These are phyloP conservation scores for Notolabrus celidotus DNA, from an alignment of 2,797 vertebrate species.

Conservation along the genomic window DNA sequence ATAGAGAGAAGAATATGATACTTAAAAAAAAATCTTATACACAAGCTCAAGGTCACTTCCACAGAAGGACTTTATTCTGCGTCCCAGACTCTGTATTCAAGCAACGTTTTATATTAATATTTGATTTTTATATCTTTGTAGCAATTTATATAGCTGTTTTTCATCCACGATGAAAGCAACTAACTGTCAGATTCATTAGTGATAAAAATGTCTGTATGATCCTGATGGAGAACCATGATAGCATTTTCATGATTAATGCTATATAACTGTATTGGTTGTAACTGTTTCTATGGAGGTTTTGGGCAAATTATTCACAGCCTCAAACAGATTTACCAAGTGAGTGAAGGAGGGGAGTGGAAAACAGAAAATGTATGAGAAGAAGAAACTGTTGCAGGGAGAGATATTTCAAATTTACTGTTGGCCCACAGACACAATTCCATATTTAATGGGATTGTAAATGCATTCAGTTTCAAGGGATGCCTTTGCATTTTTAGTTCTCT, in stretches of 20 bases:
- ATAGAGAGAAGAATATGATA: slow-evolving; percentile 34
- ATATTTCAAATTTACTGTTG: slow-evolving; percentile 85
- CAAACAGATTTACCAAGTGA: slow-evolving; percentile 73
- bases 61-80: slow-evolving; percentile 18
- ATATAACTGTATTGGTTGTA: slow-evolving; percentile 63
- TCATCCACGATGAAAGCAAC: slow-evolving; percentile 39
- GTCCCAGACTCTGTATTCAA: slow-evolving; percentile 41
- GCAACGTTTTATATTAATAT: slow-evolving; percentile 49
- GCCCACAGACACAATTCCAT: slow-evolving; percentile 87
- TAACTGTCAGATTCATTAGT: slow-evolving; percentile 52
- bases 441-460: slow-evolving; percentile 89
- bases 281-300: slow-evolving; percentile 72
- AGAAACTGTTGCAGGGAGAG: slow-evolving; percentile 71
- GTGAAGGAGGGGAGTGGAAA: slow-evolving; percentile 64
- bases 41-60: slow-evolving; percentile 60
- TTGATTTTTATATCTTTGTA: slow-evolving; percentile 46
- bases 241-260: slow-evolving; percentile 65
- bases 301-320: slow-evolving; percentile 75
- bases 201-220: slow-evolving; percentile 41
- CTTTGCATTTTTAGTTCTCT: slow-evolving; percentile 86
- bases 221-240: slow-evolving; percentile 51
- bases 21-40: slow-evolving; percentile 20
- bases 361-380: slow-evolving; percentile 64
- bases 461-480: slow-evolving; percentile 84
- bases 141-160: slow-evolving; percentile 44